Conservation (phyloP, 2,888 invertebrate genomes). For the Malacosoma neustria region DNA sequence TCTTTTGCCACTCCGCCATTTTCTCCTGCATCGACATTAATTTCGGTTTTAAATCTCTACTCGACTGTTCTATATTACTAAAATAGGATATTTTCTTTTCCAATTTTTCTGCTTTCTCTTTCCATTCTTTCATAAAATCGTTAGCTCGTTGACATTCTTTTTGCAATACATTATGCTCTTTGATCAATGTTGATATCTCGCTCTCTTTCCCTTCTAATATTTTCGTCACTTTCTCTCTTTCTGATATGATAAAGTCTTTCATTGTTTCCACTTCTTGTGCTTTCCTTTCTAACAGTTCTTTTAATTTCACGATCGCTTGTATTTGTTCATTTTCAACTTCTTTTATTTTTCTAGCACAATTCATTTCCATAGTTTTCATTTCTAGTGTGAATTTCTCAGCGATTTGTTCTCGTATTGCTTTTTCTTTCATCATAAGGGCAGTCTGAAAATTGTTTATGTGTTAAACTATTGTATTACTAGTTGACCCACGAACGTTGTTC, state of each 20-base stretch:
- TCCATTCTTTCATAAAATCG: slow-evolving; percentile 46
- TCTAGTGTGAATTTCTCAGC: slow-evolving; percentile 78
- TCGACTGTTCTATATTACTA: slow-evolving; percentile 37
- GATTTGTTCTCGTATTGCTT: slow-evolving; percentile 79
- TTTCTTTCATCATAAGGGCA: slow-evolving; percentile 67
- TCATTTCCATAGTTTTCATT: slow-evolving; percentile 74
- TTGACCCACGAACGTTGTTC: too few relatives aligned
- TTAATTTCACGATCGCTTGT: slow-evolving; percentile 53
- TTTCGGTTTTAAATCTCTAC: slow-evolving; percentile 40
- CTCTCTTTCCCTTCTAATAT: slow-evolving; percentile 67
- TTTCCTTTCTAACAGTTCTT: slow-evolving; percentile 65
- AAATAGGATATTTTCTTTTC: slow-evolving; percentile 44
- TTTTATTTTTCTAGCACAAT: slow-evolving; percentile 61
- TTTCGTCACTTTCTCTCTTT: slow-evolving; percentile 64
- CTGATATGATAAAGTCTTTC: slow-evolving; percentile 65
- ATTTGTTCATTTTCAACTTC: slow-evolving; percentile 68
- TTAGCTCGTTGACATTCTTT: slow-evolving; percentile 48
- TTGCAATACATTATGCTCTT: slow-evolving; percentile 53
- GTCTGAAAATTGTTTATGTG: too few relatives aligned
- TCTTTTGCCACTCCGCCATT: slow-evolving; percentile 44
- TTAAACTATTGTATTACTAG: too few relatives aligned
- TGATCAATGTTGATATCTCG: slow-evolving; percentile 61
- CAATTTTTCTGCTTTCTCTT: slow-evolving; percentile 47
- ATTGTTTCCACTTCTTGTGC: slow-evolving; percentile 68
- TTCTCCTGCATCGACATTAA: background rate